Evolutionary conservation across 1,140 invertebrate species (phyloP).

Genomic region (Acromyrmex echinatior): DNA sequence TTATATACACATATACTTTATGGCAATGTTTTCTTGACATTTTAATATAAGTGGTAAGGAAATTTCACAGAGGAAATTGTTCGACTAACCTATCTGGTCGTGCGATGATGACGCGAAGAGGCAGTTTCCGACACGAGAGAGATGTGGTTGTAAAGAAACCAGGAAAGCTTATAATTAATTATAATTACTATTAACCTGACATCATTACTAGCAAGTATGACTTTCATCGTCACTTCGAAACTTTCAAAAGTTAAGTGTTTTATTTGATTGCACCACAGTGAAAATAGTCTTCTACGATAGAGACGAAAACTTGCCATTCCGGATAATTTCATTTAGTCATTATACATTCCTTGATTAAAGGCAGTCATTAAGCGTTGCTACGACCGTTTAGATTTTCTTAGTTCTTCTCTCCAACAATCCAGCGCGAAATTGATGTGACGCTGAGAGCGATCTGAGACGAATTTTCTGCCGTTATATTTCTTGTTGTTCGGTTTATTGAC

Average conservation of each 20-base stretch:
- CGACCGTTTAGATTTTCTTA: background rate
- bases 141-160: background rate
- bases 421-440: conserved; percentile 27
- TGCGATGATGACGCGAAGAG: background rate
- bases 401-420: background rate
- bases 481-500: background rate
- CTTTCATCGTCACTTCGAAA: conserved; percentile 4
- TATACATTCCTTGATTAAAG: conserved; percentile 39
- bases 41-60: background rate
- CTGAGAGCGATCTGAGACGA: background rate
- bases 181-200: conserved; percentile 18
- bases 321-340: conserved; percentile 12
- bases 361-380: conserved; percentile 3
- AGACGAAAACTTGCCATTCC: conserved; percentile 15
- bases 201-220: conserved; percentile 29
- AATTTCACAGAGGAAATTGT: background rate
- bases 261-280: conserved; percentile 12
- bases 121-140: conserved; percentile 14
- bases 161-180: conserved; percentile 32
- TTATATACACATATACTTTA: background rate
- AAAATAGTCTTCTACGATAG: conserved; percentile 1
- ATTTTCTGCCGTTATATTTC: conserved; percentile 10
- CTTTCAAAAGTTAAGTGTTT: conserved; percentile 33
- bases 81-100: background rate
- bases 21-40: background rate